Conservation (phyloP, 2,113 vertebrate genomes). For the Lucifuga dentata region DNA sequence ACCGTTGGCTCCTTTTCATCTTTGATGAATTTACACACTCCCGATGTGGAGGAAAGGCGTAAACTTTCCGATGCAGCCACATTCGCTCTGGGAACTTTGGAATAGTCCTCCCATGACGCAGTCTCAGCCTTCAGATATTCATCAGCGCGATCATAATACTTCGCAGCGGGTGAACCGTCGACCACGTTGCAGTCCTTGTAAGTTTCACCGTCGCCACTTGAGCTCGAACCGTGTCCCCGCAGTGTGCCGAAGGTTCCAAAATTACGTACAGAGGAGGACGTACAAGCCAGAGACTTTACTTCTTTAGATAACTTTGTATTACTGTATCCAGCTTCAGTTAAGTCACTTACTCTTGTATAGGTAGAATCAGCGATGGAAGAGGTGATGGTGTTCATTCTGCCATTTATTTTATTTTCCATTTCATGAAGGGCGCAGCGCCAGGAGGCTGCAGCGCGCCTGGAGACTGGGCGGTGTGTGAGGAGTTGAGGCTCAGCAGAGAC, state of each 20-base stretch:
- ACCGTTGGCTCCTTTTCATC: conserved; percentile 75
- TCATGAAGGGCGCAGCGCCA: conserved; percentile 1
- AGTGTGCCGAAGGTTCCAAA: conserved; percentile 57
- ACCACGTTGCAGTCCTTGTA: conserved; percentile 56
- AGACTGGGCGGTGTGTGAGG: conserved; percentile 19
- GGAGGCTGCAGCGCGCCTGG: conserved; percentile 10
- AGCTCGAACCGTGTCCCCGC: conserved; percentile 25
- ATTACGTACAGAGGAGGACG: conserved; percentile 64
- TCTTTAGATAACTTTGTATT: conserved; percentile 29
- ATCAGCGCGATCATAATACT: conserved; percentile 49
- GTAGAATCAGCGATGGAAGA: conserved; percentile 46
- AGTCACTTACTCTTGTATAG: conserved; percentile 40
- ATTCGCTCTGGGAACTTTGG: conserved; percentile 40
- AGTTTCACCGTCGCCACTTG: conserved; percentile 26
- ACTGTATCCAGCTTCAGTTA: conserved; percentile 52
- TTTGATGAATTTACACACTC: conserved; percentile 74
- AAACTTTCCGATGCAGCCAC: conserved; percentile 37
- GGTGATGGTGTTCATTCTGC: conserved; percentile 49
- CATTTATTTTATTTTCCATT: conserved; percentile 55
- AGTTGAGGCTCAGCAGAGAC: conserved; percentile 8
- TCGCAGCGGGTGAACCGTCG: conserved; percentile 43
- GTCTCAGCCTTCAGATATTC: conserved; percentile 65
- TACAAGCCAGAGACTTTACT: conserved; percentile 8
- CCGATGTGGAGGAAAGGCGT: conserved; percentile 26
- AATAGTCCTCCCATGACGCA: conserved; percentile 60